phyloP scores from a whole-genome alignment of 2,113 vertebrate genomes.

The Probosciger aterrimus region DNA sequence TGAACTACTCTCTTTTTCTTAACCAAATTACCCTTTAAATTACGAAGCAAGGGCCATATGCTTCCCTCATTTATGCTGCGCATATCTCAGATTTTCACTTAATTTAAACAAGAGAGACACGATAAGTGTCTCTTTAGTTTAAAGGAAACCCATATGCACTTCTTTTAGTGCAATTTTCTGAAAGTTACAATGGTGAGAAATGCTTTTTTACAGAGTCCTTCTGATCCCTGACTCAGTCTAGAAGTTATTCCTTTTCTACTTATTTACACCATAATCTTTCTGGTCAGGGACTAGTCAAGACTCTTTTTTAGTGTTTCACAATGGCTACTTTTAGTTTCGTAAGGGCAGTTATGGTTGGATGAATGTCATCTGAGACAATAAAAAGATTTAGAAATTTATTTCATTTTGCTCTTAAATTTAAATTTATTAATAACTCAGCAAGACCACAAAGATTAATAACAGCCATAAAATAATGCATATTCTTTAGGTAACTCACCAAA shows the following conservation, averaged over 20 bases:
- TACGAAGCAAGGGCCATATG: conserved; percentile 61
- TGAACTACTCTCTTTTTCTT: conserved; percentile 58
- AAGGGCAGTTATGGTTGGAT: not conserved
- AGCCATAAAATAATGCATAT: not conserved
- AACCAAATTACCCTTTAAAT: conserved; percentile 70
- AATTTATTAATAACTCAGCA: not conserved
- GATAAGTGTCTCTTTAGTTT: conserved; percentile 46
- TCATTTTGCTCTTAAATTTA: not conserved
- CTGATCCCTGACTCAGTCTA: not conserved
- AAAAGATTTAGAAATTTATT: not conserved
- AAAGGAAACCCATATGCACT: conserved; percentile 23
- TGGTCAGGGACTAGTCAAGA: not conserved
- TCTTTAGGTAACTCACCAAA: not conserved
- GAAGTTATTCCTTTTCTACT: not conserved
- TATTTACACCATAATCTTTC: not conserved
- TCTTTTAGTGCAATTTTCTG: conserved; percentile 16
- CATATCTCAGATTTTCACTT: conserved; percentile 61
- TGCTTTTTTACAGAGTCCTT: not conserved
- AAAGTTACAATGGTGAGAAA: conserved; percentile 30
- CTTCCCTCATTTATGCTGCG: conserved; percentile 50
- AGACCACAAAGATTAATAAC: not conserved
- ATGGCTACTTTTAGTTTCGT: not conserved
- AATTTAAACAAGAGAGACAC: conserved; percentile 61
- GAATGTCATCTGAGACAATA: not conserved
- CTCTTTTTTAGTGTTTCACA: not conserved